These are phyloP conservation scores for Benthochromis sp. DNA, from an alignment of 2,113 vertebrate genomes.

Conservation along the genomic window DNA sequence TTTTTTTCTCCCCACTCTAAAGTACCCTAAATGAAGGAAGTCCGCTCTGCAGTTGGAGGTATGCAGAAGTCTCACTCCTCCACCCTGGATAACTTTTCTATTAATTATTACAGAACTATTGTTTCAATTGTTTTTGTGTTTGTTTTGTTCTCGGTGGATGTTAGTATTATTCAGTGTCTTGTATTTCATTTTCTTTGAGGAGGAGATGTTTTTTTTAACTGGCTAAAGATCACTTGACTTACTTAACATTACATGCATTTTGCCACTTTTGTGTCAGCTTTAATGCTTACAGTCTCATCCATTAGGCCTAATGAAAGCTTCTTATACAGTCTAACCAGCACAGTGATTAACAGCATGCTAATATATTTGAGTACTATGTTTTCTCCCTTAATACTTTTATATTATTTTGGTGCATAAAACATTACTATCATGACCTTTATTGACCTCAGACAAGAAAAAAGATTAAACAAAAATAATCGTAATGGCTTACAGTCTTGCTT, in stretches of 20 bases:
- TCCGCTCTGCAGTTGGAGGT: slow-evolving; percentile 71
- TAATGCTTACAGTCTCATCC: background rate
- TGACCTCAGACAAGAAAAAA: background rate
- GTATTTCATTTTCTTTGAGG: background rate
- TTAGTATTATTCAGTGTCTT: background rate
- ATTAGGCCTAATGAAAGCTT: background rate
- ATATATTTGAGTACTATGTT: background rate
- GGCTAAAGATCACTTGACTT: background rate
- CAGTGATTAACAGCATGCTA: background rate
- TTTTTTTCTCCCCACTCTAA: slow-evolving; percentile 66
- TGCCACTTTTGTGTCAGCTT: background rate
- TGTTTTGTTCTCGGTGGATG: slow-evolving; percentile 29
- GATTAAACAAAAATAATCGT: background rate
- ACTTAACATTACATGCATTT: background rate
- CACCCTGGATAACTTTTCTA: slow-evolving; percentile 26
- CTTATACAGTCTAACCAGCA: background rate
- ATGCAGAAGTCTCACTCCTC: slow-evolving; percentile 63
- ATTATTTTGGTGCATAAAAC: background rate
- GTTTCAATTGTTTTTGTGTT: slow-evolving; percentile 20
- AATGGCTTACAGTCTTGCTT: background rate
- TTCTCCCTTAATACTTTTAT: background rate
- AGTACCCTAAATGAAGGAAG: slow-evolving; percentile 78
- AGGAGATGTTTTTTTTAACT: background rate
- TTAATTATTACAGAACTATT: slow-evolving; percentile 32
- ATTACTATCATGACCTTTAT: background rate